Conservation (phyloP, 2,888 invertebrate genomes). For the Euplexia lucipara region DNA sequence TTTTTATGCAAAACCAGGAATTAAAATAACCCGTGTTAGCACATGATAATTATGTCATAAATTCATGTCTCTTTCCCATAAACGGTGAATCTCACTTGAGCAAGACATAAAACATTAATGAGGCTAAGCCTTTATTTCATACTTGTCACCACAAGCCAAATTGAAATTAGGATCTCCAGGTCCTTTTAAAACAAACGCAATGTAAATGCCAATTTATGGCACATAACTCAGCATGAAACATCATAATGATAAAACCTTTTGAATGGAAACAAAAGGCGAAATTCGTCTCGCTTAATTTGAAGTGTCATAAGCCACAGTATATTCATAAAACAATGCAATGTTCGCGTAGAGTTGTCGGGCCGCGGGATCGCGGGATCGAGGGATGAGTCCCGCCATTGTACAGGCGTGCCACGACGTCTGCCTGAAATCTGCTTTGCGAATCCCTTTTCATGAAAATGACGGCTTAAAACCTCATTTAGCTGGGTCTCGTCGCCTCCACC, state of each 20-base stretch:
- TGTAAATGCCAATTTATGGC: slow-evolving; percentile 35
- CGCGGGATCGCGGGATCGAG: slow-evolving; percentile 49
- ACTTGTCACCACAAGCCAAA: background rate
- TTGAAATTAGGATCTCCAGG: slow-evolving; percentile 12
- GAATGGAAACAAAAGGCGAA: slow-evolving; percentile 72
- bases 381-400: slow-evolving; percentile 82
- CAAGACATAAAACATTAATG: slow-evolving; percentile 37
- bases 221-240: slow-evolving; percentile 43
- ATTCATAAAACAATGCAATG: slow-evolving; percentile 86
- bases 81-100: slow-evolving; percentile 1
- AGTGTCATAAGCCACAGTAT: slow-evolving; percentile 81
- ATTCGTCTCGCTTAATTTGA: slow-evolving; percentile 80
- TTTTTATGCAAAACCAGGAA: background rate
- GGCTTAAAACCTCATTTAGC: slow-evolving; percentile 89
- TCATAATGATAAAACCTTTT: slow-evolving; percentile 52
- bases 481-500: slow-evolving; percentile 81
- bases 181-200: slow-evolving; percentile 17
- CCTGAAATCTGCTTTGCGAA: slow-evolving; percentile 86
- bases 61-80: background rate
- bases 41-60: slow-evolving; percentile 12
- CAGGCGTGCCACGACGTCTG: slow-evolving; percentile 73
- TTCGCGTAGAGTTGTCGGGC: slow-evolving; percentile 75
- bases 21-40: slow-evolving; percentile 3
- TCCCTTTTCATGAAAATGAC: slow-evolving; percentile 83
- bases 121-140: slow-evolving; percentile 24